A percentile compares a stretch with the other conserved stretches of the same genome.
phyloP scores from a whole-genome alignment of 2,113 vertebrate species.

The Eleginops maclovinus region DNA sequence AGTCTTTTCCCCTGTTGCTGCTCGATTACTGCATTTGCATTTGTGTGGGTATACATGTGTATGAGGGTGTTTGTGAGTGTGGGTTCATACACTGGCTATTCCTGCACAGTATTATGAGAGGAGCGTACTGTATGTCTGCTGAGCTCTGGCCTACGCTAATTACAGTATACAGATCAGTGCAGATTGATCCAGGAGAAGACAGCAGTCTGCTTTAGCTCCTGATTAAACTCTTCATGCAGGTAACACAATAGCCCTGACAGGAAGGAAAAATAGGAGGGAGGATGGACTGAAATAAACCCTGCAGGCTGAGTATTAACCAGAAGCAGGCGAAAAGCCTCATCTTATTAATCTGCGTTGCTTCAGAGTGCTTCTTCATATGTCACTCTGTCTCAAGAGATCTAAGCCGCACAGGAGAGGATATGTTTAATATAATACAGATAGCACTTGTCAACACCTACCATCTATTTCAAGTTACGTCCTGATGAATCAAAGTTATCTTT shows the following conservation, averaged over 20 bases:
- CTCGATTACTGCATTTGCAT: slow-evolving; percentile 4
- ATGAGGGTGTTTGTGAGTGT: not conserved
- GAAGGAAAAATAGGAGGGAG: not conserved
- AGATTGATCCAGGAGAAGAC: slow-evolving; percentile 42
- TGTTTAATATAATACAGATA: not conserved
- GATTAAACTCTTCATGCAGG: slow-evolving; percentile 50
- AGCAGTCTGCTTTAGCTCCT: slow-evolving; percentile 33
- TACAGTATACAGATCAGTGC: slow-evolving; percentile 50
- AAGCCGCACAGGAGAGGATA: not conserved
- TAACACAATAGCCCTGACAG: slow-evolving; percentile 31
- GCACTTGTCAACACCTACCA: not conserved
- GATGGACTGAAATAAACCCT: slow-evolving; percentile 33
- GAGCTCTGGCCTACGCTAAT: slow-evolving; percentile 56
- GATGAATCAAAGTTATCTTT: not conserved
- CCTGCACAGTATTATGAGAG: slow-evolving; percentile 33
- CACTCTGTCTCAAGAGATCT: slow-evolving; percentile 1
- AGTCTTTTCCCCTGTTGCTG: not conserved
- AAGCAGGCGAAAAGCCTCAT: slow-evolving; percentile 1
- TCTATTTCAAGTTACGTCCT: not conserved
- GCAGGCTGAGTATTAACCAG: not conserved
- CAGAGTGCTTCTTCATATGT: not conserved
- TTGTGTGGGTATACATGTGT: not conserved
- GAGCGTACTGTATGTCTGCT: slow-evolving; percentile 52
- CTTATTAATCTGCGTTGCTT: slow-evolving; percentile 17
- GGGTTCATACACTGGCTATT: slow-evolving; percentile 10